These are phyloP conservation scores for Drosophila gaucha DNA, from an alignment of 2,888 invertebrate genomes.

Conservation along the genomic window DNA sequence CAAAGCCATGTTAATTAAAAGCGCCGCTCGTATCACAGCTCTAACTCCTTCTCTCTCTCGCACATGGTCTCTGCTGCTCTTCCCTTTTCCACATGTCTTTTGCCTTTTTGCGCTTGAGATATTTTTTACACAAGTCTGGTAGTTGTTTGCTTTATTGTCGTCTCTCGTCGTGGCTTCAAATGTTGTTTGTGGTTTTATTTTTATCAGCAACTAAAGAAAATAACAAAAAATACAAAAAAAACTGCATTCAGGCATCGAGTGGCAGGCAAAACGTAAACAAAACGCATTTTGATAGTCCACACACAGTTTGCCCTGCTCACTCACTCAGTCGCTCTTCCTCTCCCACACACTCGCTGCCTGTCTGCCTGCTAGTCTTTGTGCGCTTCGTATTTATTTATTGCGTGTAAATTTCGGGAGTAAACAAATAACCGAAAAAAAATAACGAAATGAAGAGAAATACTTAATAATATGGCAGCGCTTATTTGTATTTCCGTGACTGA, in stretches of 20 bases:
- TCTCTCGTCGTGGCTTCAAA: conserved; percentile 50
- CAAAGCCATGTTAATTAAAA: conserved; percentile 69
- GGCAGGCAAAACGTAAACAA: conserved; percentile 55
- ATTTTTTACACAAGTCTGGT: conserved; percentile 67
- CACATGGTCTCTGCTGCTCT: background rate
- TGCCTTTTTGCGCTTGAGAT: conserved; percentile 63
- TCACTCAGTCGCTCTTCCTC: background rate
- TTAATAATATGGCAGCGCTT: conserved; percentile 35
- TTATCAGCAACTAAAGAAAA: conserved; percentile 54
- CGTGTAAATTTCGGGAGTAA: conserved; percentile 69
- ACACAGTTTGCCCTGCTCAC: conserved; percentile 3
- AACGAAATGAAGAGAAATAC: conserved; percentile 7
- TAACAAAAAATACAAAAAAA: conserved; percentile 27
- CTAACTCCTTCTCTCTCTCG: background rate
- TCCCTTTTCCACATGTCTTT: conserved; percentile 6
- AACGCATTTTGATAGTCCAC: conserved; percentile 46
- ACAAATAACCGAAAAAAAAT: conserved; percentile 46
- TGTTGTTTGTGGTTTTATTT: conserved; percentile 69
- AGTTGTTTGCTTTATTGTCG: conserved; percentile 63
- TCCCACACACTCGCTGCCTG: background rate
- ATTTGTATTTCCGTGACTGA: conserved; percentile 60
- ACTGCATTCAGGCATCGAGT: conserved; percentile 50
- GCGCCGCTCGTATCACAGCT: conserved; percentile 21
- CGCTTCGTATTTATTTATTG: conserved; percentile 61
- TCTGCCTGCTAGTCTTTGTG: conserved; percentile 1